Percentiles rank a stretch among this genome's conserved stretches.
Conservation (phyloP, 64 coral and sea anemone genomes). For the Hydrozoanthus tunicans region DNA sequence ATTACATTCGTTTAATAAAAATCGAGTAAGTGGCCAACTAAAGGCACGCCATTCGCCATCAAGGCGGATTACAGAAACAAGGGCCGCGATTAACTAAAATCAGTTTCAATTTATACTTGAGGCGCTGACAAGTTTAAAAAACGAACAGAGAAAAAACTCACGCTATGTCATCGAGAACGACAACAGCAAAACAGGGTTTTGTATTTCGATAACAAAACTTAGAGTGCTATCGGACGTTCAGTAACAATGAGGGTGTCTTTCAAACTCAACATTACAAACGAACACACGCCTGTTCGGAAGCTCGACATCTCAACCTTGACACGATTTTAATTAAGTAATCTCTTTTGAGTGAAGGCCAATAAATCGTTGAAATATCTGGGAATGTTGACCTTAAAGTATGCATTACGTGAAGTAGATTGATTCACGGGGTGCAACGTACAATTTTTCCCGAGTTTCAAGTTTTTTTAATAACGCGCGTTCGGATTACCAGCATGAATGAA, state of each 20-base stretch:
- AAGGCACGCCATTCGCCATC: neutral
- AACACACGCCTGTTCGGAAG: neutral
- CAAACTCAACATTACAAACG: neutral
- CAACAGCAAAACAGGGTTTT: constrained; percentile 1
- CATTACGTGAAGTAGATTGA: neutral
- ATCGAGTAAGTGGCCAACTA: neutral
- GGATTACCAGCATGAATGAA: too few relatives aligned
- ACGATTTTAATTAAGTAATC: constrained; percentile 22
- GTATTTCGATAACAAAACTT: neutral
- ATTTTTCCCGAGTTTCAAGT: neutral
- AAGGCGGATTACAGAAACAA: neutral
- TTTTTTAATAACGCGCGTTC: neutral
- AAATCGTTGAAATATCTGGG: constrained; percentile 2
- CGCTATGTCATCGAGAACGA: constrained; percentile 26
- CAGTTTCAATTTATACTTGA: constrained; percentile 29
- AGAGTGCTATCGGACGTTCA: neutral
- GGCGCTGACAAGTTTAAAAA: constrained; percentile 44
- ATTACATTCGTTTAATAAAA: neutral
- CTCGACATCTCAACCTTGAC: neutral
- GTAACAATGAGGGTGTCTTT: neutral
- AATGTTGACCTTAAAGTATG: neutral
- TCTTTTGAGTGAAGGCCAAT: constrained; percentile 16
- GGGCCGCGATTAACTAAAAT: neutral
- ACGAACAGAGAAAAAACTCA: constrained; percentile 24
- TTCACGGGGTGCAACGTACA: neutral